Evolutionary conservation across 2,888 invertebrate genomes (phyloP), one percentile per base, ranked within the genome.

Genomic region (Elaeidobius kamerunicus): DNA sequence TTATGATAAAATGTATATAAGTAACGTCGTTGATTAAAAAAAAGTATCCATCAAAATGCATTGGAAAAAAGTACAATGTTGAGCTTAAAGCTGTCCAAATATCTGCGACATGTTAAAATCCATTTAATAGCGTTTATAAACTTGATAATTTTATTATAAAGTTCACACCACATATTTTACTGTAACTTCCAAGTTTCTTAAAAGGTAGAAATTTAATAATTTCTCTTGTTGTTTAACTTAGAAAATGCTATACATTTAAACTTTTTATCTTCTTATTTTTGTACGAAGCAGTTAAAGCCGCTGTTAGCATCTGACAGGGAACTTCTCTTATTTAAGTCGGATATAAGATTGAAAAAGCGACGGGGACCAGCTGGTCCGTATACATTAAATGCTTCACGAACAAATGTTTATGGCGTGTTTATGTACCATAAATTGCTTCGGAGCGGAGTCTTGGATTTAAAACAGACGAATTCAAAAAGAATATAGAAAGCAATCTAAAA

Each of bases 371-470:
- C 50, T 50, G 50, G 50, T 43, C 19, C 43, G 50, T 43, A 42
- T 42, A 43, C 50, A 50, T 50, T 50, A 50, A 50, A 50, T 38
- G 43, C 42, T 16, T 19, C 41, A 42, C 20, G 43, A 50, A 50
- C 50, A 43, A 50, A 50, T 50, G 50, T 38, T 50, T 43, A 42
- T 38, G 36, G 50, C 43, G 42, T 50, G 50, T 42, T 43, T 42
- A 50, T 50, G 36, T 43, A 50, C 42, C 50, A 50, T 50, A 50
- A 50, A 50, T 50, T 50, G 50, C 30, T 30, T n/a, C 43, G 19
- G 15, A 43, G 50, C 43, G 36, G 35, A 42, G 50, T 36, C 43
- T 43, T 16, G 18, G 43, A 50, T 50, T 50, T 38, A 43, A 43
- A 43, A 50, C 35, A 38, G 45, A 46, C 36, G 18, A 36, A 46